A percentile compares a stretch with the other conserved stretches of the same genome.
phyloP scores from a whole-genome alignment of 2,797 vertebrate genomes.

The Chloroceryle amazona region DNA sequence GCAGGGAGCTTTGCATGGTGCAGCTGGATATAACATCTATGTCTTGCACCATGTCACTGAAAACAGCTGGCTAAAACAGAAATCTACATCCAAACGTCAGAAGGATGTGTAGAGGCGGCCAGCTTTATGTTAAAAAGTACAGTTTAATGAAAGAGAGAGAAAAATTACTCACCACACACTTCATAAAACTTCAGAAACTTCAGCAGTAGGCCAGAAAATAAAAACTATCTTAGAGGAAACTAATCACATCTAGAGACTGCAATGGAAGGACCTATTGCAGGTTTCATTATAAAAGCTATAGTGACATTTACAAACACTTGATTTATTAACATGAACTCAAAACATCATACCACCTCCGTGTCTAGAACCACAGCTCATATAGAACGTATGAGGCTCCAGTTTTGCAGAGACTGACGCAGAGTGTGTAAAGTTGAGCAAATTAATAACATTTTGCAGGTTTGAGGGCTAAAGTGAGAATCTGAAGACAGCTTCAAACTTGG shows the following conservation, averaged over 20 bases:
- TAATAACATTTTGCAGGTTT: not conserved
- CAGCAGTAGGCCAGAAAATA: not conserved
- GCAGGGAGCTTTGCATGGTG: not conserved
- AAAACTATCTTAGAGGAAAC: not conserved
- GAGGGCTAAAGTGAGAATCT: not conserved
- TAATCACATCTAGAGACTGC: not conserved
- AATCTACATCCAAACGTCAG: not conserved
- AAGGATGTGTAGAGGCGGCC: not conserved
- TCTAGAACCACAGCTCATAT: not conserved
- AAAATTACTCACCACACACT: conserved; percentile 3
- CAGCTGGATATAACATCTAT: not conserved
- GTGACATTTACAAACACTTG: not conserved
- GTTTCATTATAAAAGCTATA: not conserved
- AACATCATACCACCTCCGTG: not conserved
- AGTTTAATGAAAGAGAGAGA: not conserved
- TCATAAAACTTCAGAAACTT: conserved; percentile 40
- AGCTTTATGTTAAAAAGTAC: not conserved
- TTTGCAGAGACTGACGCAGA: not conserved
- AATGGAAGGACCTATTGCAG: not conserved
- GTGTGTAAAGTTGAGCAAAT: not conserved
- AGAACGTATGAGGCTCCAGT: not conserved
- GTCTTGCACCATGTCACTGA: not conserved
- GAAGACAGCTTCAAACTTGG: not conserved
- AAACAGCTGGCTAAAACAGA: not conserved
- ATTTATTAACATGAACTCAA: not conserved